phyloP scores from a whole-genome alignment of 2,113 vertebrate genomes.

The Origma solitaria region DNA sequence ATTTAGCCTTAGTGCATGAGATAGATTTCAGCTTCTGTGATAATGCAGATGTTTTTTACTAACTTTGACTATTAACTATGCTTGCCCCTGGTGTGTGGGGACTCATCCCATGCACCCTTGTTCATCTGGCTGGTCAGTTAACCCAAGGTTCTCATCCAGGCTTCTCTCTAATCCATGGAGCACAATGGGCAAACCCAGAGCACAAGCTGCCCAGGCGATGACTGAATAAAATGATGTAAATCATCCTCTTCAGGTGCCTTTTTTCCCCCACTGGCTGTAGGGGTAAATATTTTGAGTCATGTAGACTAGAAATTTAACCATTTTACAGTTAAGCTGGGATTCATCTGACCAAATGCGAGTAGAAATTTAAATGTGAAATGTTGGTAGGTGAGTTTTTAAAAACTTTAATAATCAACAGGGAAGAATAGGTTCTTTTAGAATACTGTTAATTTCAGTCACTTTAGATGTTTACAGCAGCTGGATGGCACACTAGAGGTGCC shows the following conservation, averaged over 20 bases:
- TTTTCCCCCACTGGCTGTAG: neutral
- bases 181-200: neutral
- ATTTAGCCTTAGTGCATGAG: neutral
- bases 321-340: neutral
- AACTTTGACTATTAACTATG: neutral
- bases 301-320: neutral
- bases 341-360: neutral
- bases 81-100: neutral
- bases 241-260: neutral
- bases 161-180: neutral
- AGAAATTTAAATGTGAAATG: neutral
- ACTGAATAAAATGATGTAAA: neutral
- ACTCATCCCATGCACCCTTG: neutral
- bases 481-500: neutral
- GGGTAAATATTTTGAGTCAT: neutral
- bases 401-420: neutral
- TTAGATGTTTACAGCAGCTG: neutral
- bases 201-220: neutral
- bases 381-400: neutral
- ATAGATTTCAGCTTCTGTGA: neutral
- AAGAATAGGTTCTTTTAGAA: neutral
- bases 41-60: neutral
- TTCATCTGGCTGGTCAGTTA: neutral
- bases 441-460: neutral
- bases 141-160: neutral